phyloP scores from a whole-genome alignment of 2,113 vertebrate species.

The Pollimyrus isidori region DNA sequence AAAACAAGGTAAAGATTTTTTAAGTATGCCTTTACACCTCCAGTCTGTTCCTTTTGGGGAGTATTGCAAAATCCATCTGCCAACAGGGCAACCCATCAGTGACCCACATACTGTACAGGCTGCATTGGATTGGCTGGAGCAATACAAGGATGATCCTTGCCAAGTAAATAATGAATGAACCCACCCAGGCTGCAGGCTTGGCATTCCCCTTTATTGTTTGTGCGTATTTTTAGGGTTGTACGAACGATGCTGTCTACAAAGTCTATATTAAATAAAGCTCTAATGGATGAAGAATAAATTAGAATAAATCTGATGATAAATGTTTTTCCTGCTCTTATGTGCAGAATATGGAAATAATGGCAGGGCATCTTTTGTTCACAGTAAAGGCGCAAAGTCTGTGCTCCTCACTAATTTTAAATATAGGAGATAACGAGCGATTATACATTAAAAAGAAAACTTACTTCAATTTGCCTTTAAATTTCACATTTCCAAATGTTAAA shows the following conservation, averaged over 20 bases:
- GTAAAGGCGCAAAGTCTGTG: background rate
- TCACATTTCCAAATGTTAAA: background rate
- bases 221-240: background rate
- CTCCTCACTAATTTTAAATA: background rate
- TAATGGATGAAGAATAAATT: background rate
- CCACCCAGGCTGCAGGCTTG: background rate
- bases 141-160: background rate
- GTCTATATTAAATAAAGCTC: background rate
- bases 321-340: background rate
- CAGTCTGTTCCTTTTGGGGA: background rate
- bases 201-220: background rate
- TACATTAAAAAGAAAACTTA: background rate
- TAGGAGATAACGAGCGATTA: background rate
- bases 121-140: slow-evolving; percentile 2
- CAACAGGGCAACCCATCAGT: slow-evolving; percentile 17
- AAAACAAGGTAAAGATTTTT: background rate
- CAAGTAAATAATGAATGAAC: slow-evolving; percentile 13
- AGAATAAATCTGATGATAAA: background rate
- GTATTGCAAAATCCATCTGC: background rate
- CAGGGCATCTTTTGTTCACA: background rate
- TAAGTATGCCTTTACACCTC: background rate
- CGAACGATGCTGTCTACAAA: background rate
- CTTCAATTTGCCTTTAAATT: background rate
- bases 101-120: slow-evolving; percentile 16
- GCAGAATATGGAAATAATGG: background rate